These are phyloP conservation scores for Trissolcus japonicus DNA, from an alignment of 2,888 invertebrate genomes.

Conservation along the genomic window DNA sequence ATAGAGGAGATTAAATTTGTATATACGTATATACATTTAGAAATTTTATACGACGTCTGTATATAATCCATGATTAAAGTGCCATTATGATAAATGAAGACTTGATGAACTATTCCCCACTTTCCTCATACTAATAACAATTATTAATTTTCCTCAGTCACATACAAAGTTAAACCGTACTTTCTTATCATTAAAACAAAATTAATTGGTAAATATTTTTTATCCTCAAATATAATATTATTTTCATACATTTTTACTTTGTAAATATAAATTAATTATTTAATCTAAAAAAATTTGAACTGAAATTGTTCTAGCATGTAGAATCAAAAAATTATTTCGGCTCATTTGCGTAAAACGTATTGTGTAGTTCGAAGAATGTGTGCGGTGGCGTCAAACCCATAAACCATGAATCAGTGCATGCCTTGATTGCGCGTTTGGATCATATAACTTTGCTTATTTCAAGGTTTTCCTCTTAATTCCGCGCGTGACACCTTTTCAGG, in stretches of 20 bases:
- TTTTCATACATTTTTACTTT: background rate
- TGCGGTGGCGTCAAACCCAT: conserved; percentile 32
- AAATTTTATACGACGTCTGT: conserved; percentile 67
- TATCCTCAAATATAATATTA: background rate
- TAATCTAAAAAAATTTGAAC: background rate
- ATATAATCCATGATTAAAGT: conserved; percentile 68
- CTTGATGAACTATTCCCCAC: background rate
- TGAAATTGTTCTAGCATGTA: background rate
- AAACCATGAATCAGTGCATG: conserved; percentile 36
- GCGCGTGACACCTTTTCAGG: conserved; percentile 17
- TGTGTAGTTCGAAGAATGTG: background rate
- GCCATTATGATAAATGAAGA: conserved; percentile 65
- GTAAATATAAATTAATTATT: background rate
- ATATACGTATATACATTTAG: conserved; percentile 33
- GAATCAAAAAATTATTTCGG: background rate
- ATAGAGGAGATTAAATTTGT: conserved; percentile 32
- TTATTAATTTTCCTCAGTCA: background rate
- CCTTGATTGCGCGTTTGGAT: conserved; percentile 13
- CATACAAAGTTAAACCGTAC: background rate
- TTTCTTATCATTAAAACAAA: background rate
- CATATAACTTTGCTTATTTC: conserved; percentile 40
- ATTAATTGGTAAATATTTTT: background rate
- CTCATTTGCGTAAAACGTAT: background rate
- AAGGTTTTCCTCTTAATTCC: conserved; percentile 43
- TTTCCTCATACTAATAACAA: background rate